Base-by-base conservation (phyloP, 2,797 vertebrate species). In the Sphenodon punctatus region DNA sequence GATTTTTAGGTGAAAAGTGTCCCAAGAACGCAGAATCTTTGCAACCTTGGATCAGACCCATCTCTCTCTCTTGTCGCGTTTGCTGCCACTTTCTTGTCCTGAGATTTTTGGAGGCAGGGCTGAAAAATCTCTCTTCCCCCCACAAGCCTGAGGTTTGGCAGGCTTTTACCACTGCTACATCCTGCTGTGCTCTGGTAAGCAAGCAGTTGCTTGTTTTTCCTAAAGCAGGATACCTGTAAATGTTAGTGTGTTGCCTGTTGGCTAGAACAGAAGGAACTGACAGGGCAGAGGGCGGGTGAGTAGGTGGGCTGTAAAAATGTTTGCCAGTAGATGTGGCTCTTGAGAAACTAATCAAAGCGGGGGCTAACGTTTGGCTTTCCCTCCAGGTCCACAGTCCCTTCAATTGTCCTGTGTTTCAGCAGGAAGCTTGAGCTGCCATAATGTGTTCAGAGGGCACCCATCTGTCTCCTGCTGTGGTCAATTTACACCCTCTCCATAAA, bases 331-430 rank as follows among this genome's bases (percentile, higher is more conserved):
- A 25, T 46, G 25, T 41, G 7, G 64, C 69, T 25, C 23, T 41
- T 38, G 25, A 74, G 63, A 75, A 30, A 27, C 43, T 68, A n/a
- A 46, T 32, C 20, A 23, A 19, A 22, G 42, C 3, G 0, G 39
- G 23, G 74, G 68, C 43, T 39, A 36, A 34, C 42, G 23, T 77
- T 14, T 20, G 55, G 3, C 1, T 7, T 16, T 20, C 23, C 38
- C 8, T 25, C 8, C 48, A 25, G 67, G 46, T 55, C 20, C 10
- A 0, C 13, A 32, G 1, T 0, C 41, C 60, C 45, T 15, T 68
- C 43, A 12, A 22, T 43, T 60, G 14, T 41, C 53, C 27, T 61
- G 8, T 38, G 1, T 61, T 66, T 76, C 10, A 13, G 55, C 48
- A 2, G 30, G 34, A 1, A 0, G 8, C 30, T 38, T 17, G 10